These are phyloP conservation scores for Umimayanthus kanabou DNA, from an alignment of 92 coral and sea anemone genomes.

Conservation along the genomic window DNA sequence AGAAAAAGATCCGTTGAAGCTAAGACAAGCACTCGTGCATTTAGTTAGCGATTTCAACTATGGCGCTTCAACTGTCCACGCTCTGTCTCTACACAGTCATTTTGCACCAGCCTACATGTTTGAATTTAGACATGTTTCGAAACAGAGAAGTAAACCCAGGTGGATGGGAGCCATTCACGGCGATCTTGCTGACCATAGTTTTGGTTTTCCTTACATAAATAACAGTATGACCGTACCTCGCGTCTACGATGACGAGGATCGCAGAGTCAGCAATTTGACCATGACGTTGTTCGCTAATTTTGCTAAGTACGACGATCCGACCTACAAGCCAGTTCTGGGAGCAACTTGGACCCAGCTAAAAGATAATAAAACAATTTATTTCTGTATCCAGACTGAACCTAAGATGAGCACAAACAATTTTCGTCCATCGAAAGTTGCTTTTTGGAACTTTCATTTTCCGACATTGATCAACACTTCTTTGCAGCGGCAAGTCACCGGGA, in stretches of 20 bases:
- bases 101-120: constrained; percentile 56
- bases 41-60: constrained; percentile 32
- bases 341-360: constrained; percentile 60
- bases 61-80: constrained; percentile 42
- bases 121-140: constrained; percentile 39
- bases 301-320: constrained; percentile 50
- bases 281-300: constrained; percentile 49
- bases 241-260: constrained; percentile 38
- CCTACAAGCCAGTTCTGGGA: constrained; percentile 48
- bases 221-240: neutral
- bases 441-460: constrained; percentile 74
- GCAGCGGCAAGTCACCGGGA: neutral
- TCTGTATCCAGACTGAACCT: constrained; percentile 56
- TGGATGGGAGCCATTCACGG: constrained; percentile 22
- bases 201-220: constrained; percentile 10
- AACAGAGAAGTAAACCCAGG: neutral
- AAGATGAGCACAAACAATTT: constrained; percentile 47
- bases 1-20: constrained; percentile 27
- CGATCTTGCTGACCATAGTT: constrained; percentile 6
- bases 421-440: constrained; percentile 61
- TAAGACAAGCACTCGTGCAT: constrained; percentile 45
- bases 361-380: constrained; percentile 48
- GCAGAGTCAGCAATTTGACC: constrained; percentile 44
- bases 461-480: constrained; percentile 38
- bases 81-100: constrained; percentile 47